phyloP scores from a whole-genome alignment of 2,888 invertebrate genomes.

The Ethmia dodecea region DNA sequence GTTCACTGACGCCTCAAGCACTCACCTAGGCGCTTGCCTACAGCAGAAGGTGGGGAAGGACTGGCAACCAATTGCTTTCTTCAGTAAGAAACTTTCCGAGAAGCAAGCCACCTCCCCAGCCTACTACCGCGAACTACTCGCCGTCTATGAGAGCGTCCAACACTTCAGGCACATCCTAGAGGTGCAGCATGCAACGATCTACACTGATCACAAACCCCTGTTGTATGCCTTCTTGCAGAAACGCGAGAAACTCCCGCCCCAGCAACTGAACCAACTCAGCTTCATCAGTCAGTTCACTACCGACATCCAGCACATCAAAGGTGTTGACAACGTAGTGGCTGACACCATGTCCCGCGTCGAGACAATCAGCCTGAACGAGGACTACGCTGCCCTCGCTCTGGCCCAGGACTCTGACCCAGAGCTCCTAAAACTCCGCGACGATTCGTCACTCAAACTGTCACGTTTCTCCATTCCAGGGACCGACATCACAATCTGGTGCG shows the following conservation, averaged over 20 bases:
- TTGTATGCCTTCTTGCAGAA: slow-evolving; percentile 16
- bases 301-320: slow-evolving; percentile 20
- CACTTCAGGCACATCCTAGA: slow-evolving; percentile 20
- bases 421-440: slow-evolving; percentile 4
- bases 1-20: slow-evolving; percentile 13
- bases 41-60: slow-evolving; percentile 8
- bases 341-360: slow-evolving; percentile 25
- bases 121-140: slow-evolving; percentile 18
- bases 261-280: slow-evolving; percentile 19
- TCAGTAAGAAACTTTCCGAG: slow-evolving; percentile 16
- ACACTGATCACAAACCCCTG: slow-evolving; percentile 21
- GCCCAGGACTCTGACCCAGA: slow-evolving; percentile 17
- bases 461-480: slow-evolving; percentile 14
- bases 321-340: slow-evolving; percentile 22
- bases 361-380: slow-evolving; percentile 10
- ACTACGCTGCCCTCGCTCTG: slow-evolving; percentile 12
- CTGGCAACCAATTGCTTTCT: slow-evolving; percentile 20
- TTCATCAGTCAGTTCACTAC: slow-evolving; percentile 26
- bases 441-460: slow-evolving; percentile 11
- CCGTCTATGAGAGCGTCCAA: slow-evolving; percentile 17
- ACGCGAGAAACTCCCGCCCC: slow-evolving; percentile 20
- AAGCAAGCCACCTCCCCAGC: slow-evolving; percentile 14
- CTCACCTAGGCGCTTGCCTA: slow-evolving; percentile 13
- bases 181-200: slow-evolving; percentile 14
- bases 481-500: slow-evolving; percentile 10